phyloP scores from a whole-genome alignment of 1,140 invertebrate species.

The Periplaneta americana region DNA sequence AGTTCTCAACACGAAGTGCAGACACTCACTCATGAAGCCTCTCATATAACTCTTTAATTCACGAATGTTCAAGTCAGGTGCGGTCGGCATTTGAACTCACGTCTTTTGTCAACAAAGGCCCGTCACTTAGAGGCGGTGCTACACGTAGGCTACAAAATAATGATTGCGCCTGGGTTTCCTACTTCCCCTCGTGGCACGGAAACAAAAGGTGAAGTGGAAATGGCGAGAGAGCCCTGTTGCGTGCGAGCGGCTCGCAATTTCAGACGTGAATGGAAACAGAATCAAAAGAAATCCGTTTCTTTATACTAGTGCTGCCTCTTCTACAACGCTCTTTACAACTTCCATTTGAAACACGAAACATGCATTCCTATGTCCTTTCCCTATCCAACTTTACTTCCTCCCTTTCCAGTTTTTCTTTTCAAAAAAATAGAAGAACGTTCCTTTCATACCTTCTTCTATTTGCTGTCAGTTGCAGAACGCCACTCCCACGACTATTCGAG shows the following conservation, averaged over 20 bases:
- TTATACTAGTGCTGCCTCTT: neutral
- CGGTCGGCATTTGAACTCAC: neutral
- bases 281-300: neutral
- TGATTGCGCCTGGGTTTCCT: neutral
- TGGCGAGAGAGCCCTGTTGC: neutral
- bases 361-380: neutral
- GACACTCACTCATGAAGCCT: no score
- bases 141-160: neutral
- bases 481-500: neutral
- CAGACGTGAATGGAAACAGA: neutral
- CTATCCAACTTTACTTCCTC: no score
- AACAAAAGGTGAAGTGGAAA: neutral
- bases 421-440: neutral
- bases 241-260: neutral
- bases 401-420: neutral
- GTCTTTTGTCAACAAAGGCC: neutral
- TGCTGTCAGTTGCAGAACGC: neutral
- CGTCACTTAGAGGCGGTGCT: neutral
- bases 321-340: neutral
- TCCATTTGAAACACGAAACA: neutral
- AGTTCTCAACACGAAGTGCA: no score
- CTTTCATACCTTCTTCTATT: neutral
- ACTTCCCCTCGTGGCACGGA: neutral
- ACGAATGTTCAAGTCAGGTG: neutral
- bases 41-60: neutral